phyloP scores from a whole-genome alignment of 2,797 vertebrate species.

The Bufotes viridis region DNA sequence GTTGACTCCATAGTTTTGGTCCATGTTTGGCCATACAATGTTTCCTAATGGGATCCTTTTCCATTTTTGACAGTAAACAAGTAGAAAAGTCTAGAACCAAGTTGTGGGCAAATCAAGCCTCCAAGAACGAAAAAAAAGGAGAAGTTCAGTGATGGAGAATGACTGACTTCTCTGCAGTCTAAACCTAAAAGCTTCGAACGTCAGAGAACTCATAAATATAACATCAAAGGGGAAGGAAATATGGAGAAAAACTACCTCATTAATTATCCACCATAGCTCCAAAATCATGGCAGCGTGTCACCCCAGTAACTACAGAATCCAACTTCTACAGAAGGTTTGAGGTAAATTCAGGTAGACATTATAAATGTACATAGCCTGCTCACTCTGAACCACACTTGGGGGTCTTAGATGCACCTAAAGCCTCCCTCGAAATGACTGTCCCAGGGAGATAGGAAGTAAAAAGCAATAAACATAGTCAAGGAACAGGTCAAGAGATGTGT shows the following conservation, averaged over 20 bases:
- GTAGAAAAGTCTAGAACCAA: background rate
- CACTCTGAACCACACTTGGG: background rate
- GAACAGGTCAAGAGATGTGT: background rate
- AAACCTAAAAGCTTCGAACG: background rate
- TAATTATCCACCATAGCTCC: background rate
- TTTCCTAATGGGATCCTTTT: background rate
- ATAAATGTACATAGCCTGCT: background rate
- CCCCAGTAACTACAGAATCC: background rate
- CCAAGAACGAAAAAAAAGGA: background rate
- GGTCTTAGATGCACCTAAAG: background rate
- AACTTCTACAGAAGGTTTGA: no score
- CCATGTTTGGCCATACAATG: no score
- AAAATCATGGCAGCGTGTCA: background rate
- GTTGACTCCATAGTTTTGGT: no score
- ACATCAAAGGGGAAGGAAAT: background rate
- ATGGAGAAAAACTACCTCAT: background rate
- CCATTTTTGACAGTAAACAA: background rate
- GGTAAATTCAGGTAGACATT: no score
- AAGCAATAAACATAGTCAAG: background rate
- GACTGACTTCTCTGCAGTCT: background rate
- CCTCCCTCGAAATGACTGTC: background rate
- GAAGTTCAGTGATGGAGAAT: background rate
- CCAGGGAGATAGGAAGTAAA: background rate
- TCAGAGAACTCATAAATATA: background rate
- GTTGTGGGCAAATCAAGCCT: background rate